These are phyloP conservation scores for Myrmecophaga tridactyla DNA, from an alignment of 2,113 vertebrate species.

Conservation along the genomic window DNA sequence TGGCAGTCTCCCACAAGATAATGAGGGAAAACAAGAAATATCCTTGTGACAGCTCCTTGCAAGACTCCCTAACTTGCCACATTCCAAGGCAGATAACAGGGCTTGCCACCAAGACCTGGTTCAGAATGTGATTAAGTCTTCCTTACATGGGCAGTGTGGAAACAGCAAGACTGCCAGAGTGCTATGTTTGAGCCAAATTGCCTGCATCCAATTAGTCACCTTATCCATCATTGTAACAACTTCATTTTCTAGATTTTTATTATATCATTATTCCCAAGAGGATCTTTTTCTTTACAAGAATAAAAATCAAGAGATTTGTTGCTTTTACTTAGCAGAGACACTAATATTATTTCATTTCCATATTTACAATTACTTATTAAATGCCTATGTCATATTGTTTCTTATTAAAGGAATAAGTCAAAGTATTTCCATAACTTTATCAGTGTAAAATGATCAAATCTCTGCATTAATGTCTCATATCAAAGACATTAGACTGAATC, in stretches of 20 bases:
- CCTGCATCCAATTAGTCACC: no score
- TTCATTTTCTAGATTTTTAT: not conserved
- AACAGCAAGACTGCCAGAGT: not conserved
- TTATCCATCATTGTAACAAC: not conserved
- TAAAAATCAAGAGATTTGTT: conserved; percentile 25
- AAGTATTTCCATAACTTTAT: conserved; percentile 1
- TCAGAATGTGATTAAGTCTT: not conserved
- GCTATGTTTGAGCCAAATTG: fast-evolving
- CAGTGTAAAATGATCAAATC: conserved; percentile 38
- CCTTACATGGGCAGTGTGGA: fast-evolving
- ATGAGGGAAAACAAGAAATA: not conserved
- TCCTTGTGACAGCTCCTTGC: not conserved
- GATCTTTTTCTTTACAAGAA: not conserved
- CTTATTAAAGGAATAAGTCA: conserved; percentile 50
- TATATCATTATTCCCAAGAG: not conserved
- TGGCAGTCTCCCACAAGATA: not conserved
- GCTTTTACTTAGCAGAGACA: conserved; percentile 29
- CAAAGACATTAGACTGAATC: conserved; percentile 47
- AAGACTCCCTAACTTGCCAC: fast-evolving
- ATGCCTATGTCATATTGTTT: not conserved
- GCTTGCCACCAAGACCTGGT: no score
- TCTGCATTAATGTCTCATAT: conserved; percentile 39
- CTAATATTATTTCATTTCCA: conserved; percentile 4
- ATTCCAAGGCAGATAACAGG: fast-evolving
- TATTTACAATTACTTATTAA: conserved; percentile 33